Evolutionary conservation across 1,140 invertebrate genomes (phyloP), one percentile per base, ranked within the genome.

Genomic region (Drosophila auraria): DNA sequence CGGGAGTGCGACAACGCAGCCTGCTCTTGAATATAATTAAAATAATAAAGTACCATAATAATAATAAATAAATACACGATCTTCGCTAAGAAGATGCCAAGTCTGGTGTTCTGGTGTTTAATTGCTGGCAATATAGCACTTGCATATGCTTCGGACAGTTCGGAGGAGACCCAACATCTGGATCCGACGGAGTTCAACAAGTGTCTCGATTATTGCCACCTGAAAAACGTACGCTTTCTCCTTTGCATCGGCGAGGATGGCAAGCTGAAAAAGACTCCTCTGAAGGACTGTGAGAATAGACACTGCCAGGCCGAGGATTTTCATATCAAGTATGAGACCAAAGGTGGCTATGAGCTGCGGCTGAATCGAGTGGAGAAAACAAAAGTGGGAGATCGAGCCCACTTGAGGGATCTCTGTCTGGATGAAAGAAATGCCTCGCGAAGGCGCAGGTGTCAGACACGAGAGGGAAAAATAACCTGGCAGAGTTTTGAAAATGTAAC

Each of bases 381-480:
- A 4, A 54, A 40, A 40, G 62, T 63, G 3, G 74, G 86, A 2
- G 61, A 81, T 9, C 36, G 30, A 11, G 86, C 86, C 0, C 60
- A 25, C 14, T 30, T 71, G 23, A 68, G 70, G 1, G 82, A 89
- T 36, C 60, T 90, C 0, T 89, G 84, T 20, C 25, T 89, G 23
- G 60, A 90, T 14, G 51, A n/a, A 6, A 56, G 56, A 8, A 75
- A 87, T 2, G 20, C 84, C 5, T 81, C 86, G 8, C 47, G 71
- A 17, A 40, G 49, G 3, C 70, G 81, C 3, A 54, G 61, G 8
- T 89, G 84, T 49, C 36, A 59, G 27, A 50, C 45, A n/a, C 68
- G 62, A 25, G 68, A 78, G 15, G 73, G 66, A 0, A 73, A 36
- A 11, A 66, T 45, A 5, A 44, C 50, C n/a, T 91, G 87, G 83